phyloP scores from a whole-genome alignment of 2,113 vertebrate genomes.

The Coturnix japonica region DNA sequence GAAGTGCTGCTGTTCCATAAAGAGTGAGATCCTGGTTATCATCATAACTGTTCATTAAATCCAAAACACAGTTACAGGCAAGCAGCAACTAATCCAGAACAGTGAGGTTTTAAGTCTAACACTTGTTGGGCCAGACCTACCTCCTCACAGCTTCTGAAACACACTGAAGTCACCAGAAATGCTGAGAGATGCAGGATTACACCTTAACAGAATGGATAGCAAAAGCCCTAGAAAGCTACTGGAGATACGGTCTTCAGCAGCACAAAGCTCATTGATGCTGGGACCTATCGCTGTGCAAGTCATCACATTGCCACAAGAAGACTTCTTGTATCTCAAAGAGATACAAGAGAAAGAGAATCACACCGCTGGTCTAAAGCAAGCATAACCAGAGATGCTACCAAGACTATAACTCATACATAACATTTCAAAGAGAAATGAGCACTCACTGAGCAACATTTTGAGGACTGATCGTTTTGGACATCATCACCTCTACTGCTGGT shows the following conservation, averaged over 20 bases:
- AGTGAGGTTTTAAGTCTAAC: background rate
- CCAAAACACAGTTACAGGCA: background rate
- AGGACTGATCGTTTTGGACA: background rate
- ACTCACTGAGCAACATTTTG: background rate
- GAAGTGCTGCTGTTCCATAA: constrained; percentile 11
- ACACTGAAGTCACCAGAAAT: background rate
- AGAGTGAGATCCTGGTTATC: constrained; percentile 18
- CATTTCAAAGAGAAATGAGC: background rate
- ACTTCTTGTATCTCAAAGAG: background rate
- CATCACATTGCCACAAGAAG: background rate
- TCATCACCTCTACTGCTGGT: background rate
- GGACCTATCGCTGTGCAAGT: background rate
- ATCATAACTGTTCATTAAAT: constrained; percentile 38
- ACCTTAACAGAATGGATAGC: background rate
- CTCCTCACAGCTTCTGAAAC: background rate
- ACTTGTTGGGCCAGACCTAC: background rate
- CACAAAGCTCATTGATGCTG: fast-evolving
- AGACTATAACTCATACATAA: background rate
- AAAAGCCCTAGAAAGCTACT: background rate
- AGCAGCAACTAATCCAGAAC: background rate
- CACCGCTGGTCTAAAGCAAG: background rate
- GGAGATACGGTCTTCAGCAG: background rate
- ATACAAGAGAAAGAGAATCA: background rate
- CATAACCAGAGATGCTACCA: background rate
- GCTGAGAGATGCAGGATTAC: background rate